These are phyloP conservation scores for Sebastes steindachneri DNA, from an alignment of 2,797 vertebrate species.

Conservation along the genomic window DNA sequence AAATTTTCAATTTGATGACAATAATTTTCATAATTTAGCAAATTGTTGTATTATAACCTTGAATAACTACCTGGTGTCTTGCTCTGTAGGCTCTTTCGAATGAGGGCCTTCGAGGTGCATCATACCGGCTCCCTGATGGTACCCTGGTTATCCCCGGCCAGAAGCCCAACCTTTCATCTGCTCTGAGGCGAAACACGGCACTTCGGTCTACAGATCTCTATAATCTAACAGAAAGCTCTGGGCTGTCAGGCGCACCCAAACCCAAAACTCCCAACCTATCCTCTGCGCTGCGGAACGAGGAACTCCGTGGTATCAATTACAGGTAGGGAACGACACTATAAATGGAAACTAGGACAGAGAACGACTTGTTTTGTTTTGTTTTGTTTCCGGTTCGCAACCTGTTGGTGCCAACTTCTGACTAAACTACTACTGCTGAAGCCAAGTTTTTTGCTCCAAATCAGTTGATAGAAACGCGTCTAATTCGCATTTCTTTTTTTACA, in stretches of 20 bases:
- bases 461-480: too few relatives aligned
- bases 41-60: neutral
- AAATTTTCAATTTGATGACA: neutral
- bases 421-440: too few relatives aligned
- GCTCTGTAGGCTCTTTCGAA: constrained; percentile 73
- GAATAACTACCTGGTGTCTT: neutral
- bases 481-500: too few relatives aligned
- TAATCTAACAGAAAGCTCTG: constrained; percentile 72
- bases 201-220: constrained; percentile 67
- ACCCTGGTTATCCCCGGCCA: constrained; percentile 77
- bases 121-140: constrained; percentile 80
- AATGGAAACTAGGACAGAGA: constrained; percentile 13
- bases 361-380: neutral
- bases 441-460: too few relatives aligned
- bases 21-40: neutral
- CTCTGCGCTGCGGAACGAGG: constrained; percentile 59
- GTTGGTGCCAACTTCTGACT: too few relatives aligned
- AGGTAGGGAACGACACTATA: constrained; percentile 53
- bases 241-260: constrained; percentile 68
- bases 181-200: constrained; percentile 73
- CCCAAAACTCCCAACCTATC: constrained; percentile 69
- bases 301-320: constrained; percentile 43
- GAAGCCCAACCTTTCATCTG: constrained; percentile 73
- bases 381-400: too few relatives aligned
- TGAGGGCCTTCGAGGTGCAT: constrained; percentile 67